These are phyloP conservation scores for Melitaea athalia DNA, from an alignment of 2,888 invertebrate genomes.

Conservation along the genomic window DNA sequence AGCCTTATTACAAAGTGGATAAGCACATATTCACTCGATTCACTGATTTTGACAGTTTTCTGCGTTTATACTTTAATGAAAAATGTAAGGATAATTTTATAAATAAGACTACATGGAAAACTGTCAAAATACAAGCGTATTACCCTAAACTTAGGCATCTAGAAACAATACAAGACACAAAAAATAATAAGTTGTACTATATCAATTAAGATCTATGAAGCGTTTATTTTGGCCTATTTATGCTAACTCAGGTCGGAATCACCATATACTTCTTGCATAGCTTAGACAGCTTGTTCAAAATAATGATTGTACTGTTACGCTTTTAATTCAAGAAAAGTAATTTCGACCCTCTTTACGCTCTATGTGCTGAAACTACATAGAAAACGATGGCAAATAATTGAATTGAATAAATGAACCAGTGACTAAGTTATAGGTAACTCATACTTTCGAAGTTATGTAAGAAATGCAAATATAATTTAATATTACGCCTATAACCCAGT, in stretches of 20 bases:
- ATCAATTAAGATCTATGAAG: constrained; percentile 25
- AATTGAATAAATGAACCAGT: constrained; percentile 27
- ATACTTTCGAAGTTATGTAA: neutral
- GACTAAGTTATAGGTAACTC: constrained; percentile 38
- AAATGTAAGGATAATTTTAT: neutral
- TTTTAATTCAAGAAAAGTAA: constrained; percentile 19
- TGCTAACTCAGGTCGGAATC: constrained; percentile 27
- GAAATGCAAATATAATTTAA: constrained; percentile 1
- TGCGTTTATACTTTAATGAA: neutral
- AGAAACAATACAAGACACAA: constrained; percentile 59
- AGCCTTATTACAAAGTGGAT: constrained; percentile 77
- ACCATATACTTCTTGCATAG: neutral
- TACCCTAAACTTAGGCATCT: constrained; percentile 74
- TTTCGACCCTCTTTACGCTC: constrained; percentile 30
- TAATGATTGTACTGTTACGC: neutral
- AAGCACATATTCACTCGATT: constrained; percentile 58
- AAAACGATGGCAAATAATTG: constrained; percentile 28
- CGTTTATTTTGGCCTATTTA: constrained; percentile 15
- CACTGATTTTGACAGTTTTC: constrained; percentile 59
- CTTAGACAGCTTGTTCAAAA: neutral
- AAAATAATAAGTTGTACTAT: constrained; percentile 20
- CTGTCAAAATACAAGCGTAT: constrained; percentile 61
- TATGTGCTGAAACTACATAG: constrained; percentile 34
- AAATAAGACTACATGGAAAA: constrained; percentile 46
- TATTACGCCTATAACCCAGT: constrained; percentile 54